These are phyloP conservation scores for Thalassoma bifasciatum DNA, from an alignment of 2,113 vertebrate genomes.

Conservation along the genomic window DNA sequence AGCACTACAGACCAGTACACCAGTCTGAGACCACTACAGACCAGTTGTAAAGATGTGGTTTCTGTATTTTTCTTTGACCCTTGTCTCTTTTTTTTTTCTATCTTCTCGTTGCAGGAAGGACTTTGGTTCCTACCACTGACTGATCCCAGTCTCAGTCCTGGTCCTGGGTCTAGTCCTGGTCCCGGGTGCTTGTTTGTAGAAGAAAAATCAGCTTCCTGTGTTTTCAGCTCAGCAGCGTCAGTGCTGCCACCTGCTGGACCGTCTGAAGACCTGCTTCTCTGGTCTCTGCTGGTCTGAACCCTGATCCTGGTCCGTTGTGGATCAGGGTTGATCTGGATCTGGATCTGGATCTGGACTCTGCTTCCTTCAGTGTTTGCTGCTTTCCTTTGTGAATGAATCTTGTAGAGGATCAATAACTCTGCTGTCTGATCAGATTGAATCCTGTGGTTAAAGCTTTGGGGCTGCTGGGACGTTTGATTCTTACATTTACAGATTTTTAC, in stretches of 20 bases:
- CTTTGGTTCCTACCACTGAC: conserved; percentile 31
- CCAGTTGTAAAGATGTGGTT: not conserved
- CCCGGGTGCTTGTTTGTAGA: not conserved
- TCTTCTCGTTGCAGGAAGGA: conserved; percentile 18
- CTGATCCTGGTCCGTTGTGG: conserved; percentile 15
- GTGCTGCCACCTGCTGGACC: conserved; percentile 38
- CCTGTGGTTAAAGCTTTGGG: not conserved
- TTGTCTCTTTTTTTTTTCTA: not conserved
- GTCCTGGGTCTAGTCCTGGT: not conserved
- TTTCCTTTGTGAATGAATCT: conserved; percentile 19
- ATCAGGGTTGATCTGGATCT: conserved; percentile 9
- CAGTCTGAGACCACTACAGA: not conserved
- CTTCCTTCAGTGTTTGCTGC: not conserved
- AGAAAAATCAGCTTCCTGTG: conserved; percentile 11
- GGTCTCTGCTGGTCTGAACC: not conserved
- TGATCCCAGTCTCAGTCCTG: conserved; percentile 3
- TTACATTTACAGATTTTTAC: conserved; percentile 3
- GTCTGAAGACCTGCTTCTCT: conserved; percentile 4
- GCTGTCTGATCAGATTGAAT: not conserved
- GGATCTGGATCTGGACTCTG: conserved; percentile 9
- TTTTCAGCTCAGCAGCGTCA: not conserved
- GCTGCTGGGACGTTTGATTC: conserved; percentile 1
- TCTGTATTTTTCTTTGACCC: not conserved
- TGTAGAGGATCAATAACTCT: not conserved
- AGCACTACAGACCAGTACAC: not conserved